phyloP scores from a whole-genome alignment of 2,888 invertebrate species.

The Platycnemis pennipes region DNA sequence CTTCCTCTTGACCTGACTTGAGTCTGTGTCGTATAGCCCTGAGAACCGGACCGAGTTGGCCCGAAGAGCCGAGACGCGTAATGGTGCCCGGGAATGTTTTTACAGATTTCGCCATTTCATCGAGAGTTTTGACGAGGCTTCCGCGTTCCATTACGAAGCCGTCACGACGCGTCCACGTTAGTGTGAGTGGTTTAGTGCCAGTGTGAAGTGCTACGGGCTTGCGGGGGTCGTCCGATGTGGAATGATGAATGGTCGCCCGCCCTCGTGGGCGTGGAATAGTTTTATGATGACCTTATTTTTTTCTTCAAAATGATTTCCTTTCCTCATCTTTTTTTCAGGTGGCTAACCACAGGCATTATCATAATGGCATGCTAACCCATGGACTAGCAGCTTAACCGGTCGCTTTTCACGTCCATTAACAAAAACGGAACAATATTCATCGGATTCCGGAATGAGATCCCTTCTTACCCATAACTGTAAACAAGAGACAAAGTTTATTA shows the following conservation, averaged over 20 bases:
- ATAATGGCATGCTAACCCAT: no score
- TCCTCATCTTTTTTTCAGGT: no score
- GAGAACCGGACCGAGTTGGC: neutral
- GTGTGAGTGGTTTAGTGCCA: neutral
- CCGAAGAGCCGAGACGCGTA: neutral
- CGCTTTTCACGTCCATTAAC: no score
- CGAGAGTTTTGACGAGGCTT: neutral
- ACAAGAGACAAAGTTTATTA: no score
- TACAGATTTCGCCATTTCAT: neutral
- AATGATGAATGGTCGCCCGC: neutral
- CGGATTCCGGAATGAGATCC: no score
- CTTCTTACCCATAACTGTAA: no score
- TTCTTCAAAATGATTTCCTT: neutral
- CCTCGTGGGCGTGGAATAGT: neutral
- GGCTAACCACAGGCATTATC: no score
- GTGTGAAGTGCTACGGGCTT: neutral
- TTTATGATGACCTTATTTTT: neutral
- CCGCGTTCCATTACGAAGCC: neutral
- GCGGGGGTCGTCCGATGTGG: neutral
- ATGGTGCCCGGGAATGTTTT: neutral
- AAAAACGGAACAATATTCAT: no score
- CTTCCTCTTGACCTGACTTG: no score
- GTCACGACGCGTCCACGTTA: neutral
- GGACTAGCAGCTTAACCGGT: no score
- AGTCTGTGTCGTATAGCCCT: no score